These are phyloP conservation scores for Fundulus diaphanus DNA, from an alignment of 2,797 vertebrate species.

Conservation along the genomic window DNA sequence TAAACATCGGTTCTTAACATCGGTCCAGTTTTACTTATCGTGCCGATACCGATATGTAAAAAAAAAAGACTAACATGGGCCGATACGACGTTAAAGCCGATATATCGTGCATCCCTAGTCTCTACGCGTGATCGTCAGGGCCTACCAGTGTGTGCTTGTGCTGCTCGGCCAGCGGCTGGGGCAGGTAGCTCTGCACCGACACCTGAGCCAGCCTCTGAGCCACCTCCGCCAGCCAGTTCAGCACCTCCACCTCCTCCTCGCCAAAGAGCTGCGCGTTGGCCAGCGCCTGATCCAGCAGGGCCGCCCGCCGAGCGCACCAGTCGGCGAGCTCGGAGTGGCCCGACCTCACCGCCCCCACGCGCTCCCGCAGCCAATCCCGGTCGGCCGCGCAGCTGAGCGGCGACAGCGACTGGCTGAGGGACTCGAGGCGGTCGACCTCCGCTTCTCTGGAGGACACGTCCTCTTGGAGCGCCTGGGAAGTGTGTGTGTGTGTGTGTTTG, in stretches of 20 bases:
- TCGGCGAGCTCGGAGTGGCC: conserved; percentile 87
- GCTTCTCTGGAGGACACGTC: conserved; percentile 84
- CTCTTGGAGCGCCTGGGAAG: conserved; percentile 90
- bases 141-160: conserved; percentile 91
- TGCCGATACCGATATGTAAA: too few relatives aligned
- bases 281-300: conserved; percentile 92
- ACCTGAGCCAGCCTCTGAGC: conserved; percentile 93
- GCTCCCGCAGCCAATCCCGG: conserved; percentile 86
- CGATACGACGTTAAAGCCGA: too few relatives aligned
- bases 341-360: conserved; percentile 83
- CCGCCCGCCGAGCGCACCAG: conserved; percentile 86
- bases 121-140: conserved; percentile 27
- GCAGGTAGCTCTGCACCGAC: conserved; percentile 90
- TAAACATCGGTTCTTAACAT: too few relatives aligned
- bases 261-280: conserved; percentile 95
- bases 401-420: conserved; percentile 86
- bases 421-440: conserved; percentile 84
- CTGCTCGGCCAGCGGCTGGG: conserved; percentile 89
- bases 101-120: too few relatives aligned
- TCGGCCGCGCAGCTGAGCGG: conserved; percentile 88
- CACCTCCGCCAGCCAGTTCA: conserved; percentile 99
- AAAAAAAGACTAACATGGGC: too few relatives aligned
- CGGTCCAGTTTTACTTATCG: too few relatives aligned
- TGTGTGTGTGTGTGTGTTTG: conserved; percentile 41
- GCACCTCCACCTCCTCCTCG: conserved; percentile 98